Evolutionary conservation across 2,888 invertebrate genomes (phyloP), one percentile per base, ranked within the genome.

Genomic region (Pecten maximus): DNA sequence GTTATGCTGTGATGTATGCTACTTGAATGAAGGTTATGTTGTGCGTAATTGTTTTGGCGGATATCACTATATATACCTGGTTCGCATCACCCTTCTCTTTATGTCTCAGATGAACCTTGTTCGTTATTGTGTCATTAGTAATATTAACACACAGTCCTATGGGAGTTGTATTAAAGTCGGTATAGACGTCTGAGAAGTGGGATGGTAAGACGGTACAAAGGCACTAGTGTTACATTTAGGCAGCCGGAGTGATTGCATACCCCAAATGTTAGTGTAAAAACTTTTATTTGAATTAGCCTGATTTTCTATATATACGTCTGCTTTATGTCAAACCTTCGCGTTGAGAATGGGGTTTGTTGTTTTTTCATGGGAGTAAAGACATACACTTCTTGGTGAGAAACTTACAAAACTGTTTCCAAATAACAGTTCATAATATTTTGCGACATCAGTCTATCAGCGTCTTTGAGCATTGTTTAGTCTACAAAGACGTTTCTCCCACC

Each of bases 281-380:
- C 28, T 74, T 74, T 74, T 74, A 74, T 74, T 74, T 74, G 74
- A 74, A 74, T 74, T 74, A 74, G 74, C 74, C 74, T 74, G 74
- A 74, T 74, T 74, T 74, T 74, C 74, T 35, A 74, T 74, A 74
- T 35, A 74, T 74, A 74, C 28, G 74, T 74, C 74, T 74, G 74
- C 35, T 74, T 74, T 74, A 74, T 74, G 74, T 74, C 74, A 74
- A 74, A 74, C 28, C 28, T 74, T 3, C 28, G 35, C 35, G 74
- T 74, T 74, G 74, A 74, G 74, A 74, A 74, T 74, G 74, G 28
- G 35, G 74, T 74, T 74, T 74, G 74, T 74, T 44, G 44, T 44
- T 74, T 74, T 74, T 74, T 35, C 23, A 19, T 74, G 74, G 8
- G 74, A 74, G 74, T 74, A 74, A 74, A 74, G 74, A 35, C 74